Evolutionary conservation across 1,140 invertebrate genomes (phyloP), one percentile per base, ranked within the genome.

Genomic region (Drosophila takahashii): DNA sequence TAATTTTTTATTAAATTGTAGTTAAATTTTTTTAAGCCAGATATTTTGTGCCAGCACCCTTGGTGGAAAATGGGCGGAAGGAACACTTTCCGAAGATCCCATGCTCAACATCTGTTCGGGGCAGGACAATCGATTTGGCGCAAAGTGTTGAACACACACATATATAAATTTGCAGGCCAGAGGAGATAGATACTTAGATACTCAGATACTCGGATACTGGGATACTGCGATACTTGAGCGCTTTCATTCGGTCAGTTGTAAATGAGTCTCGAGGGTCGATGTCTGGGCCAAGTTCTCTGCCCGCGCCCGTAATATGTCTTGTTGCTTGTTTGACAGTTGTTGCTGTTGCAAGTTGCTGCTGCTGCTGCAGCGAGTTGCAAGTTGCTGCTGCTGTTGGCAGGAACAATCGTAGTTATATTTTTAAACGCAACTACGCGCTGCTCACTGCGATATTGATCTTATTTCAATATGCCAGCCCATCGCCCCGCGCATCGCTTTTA

Each of bases 291-390:
- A 41, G 36, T 53, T 56, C 57, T 61, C 72, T 64, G 44, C 79
- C 79, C 66, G 75, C 83, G 70, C 75, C 84, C 83, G 83, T 76
- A 90, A 90, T 89, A 91, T 90, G 89, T 91, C 87, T 91, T 84
- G 77, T 90, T 90, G 83, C 84, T 90, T 90, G 87, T 90, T 91
- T 90, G 87, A 91, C 89, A 90, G 87, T 91, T 90, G 87, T 85
- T 90, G 79, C 72, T 90, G 84, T 18, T 74, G 66, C 13, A 51
- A 51, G 47, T 10, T 54, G 52, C 51, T 29, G 61, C 18, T 61
- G 51, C 37, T 50, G 32, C 44, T 58, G 69, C 26, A 56, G 48
- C 34, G n/a, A 27, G 48, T 32, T 27, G 47, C 48, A 44, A 44
- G 18, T 48, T 15, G 16, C 41, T 18, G 44, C 11, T 65, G 37